These are phyloP conservation scores for Otolemur crassicaudatus DNA, from an alignment of 2,797 vertebrate genomes.

Conservation along the genomic window DNA sequence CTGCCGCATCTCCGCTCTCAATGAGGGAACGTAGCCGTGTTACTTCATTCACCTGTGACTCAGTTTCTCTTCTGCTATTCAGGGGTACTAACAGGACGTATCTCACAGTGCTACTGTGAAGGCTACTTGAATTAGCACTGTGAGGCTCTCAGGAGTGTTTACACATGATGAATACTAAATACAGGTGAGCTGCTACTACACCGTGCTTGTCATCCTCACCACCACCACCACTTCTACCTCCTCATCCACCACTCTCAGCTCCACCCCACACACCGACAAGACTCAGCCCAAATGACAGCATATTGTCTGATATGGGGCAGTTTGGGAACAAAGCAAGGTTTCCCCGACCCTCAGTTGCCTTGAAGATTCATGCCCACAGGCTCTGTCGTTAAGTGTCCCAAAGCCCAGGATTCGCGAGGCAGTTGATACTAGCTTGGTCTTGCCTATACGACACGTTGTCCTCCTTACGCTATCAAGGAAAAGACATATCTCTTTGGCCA, in stretches of 20 bases:
- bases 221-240: not conserved
- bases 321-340: not conserved
- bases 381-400: not conserved
- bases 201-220: fast-evolving
- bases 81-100: not conserved
- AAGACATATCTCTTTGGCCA: too few species aligned
- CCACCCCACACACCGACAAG: too few species aligned
- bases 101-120: not conserved
- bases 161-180: not conserved
- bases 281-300: not conserved
- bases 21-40: not conserved
- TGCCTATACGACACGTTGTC: not conserved
- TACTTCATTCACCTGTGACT: not conserved
- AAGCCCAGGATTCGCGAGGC: not conserved
- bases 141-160: not conserved
- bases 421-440: not conserved
- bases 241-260: not conserved
- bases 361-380: not conserved
- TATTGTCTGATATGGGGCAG: not conserved
- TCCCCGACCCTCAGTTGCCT: too few species aligned
- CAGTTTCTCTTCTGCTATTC: not conserved
- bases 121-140: not conserved
- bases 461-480: not conserved
- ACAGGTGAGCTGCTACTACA: not conserved
- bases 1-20: too few species aligned